Conservation (phyloP, 2,888 invertebrate genomes). For the Leptopilina syphax region DNA sequence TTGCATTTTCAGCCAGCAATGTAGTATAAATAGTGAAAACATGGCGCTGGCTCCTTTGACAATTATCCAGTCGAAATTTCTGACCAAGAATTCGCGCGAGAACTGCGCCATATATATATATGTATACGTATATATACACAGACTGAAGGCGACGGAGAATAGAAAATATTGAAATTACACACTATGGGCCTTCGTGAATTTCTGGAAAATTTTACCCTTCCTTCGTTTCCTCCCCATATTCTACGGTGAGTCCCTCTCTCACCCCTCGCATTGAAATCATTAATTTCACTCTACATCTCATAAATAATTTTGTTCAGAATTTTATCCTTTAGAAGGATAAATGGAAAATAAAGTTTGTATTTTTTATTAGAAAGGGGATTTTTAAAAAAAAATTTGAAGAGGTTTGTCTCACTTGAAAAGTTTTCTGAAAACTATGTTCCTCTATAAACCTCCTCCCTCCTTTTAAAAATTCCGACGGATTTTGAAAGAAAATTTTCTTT, state of each 20-base stretch:
- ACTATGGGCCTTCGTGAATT: conserved; percentile 17
- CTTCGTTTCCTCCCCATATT: too few relatives aligned
- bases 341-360: too few relatives aligned
- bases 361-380: too few relatives aligned
- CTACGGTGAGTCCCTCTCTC: too few relatives aligned
- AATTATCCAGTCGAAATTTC: conserved; percentile 45
- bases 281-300: background rate
- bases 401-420: too few relatives aligned
- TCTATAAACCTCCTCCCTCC: too few relatives aligned
- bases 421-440: too few relatives aligned
- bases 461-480: too few relatives aligned
- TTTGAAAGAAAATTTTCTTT: too few relatives aligned
- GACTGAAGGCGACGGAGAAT: background rate
- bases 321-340: background rate
- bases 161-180: conserved; percentile 34
- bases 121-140: background rate
- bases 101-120: background rate
- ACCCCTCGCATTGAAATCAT: background rate
- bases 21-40: conserved; percentile 52
- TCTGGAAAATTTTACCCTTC: conserved; percentile 7
- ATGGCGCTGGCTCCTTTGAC: conserved; percentile 37
- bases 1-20: conserved; percentile 63
- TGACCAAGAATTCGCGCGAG: conserved; percentile 25
- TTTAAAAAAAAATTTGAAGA: too few relatives aligned
- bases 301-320: background rate